Percentiles rank a stretch among this genome's conserved stretches.
These are phyloP conservation scores for Cerastis rubricosa DNA, from an alignment of 2,888 invertebrate genomes.

Conservation along the genomic window DNA sequence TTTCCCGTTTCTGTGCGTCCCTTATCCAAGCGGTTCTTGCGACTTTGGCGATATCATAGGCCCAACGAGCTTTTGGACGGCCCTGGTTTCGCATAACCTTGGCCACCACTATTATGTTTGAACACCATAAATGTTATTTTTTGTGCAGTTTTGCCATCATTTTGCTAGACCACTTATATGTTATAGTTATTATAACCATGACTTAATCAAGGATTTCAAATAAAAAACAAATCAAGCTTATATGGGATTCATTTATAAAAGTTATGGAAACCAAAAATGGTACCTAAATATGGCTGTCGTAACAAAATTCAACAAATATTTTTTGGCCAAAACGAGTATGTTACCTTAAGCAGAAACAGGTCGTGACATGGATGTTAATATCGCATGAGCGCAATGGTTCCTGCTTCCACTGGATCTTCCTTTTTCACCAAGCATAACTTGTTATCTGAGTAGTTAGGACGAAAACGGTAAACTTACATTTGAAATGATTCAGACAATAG, in stretches of 20 bases:
- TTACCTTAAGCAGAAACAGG: constrained; percentile 1
- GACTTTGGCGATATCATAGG: too few species aligned
- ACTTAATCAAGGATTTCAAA: constrained; percentile 16
- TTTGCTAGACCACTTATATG: neutral
- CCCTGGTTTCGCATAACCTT: too few species aligned
- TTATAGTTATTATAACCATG: too few species aligned
- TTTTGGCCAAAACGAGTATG: constrained; percentile 7
- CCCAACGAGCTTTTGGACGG: too few species aligned
- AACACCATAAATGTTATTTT: neutral
- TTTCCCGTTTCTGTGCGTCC: too few species aligned
- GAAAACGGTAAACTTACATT: neutral
- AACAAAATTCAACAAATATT: constrained; percentile 4
- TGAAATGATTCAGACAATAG: neutral
- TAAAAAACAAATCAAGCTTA: neutral
- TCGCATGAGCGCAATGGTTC: neutral
- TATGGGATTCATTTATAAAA: constrained; percentile 29
- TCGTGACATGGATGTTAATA: neutral
- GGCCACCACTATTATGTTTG: neutral
- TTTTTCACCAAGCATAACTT: too few species aligned
- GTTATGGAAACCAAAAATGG: constrained; percentile 28
- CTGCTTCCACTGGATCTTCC: neutral
- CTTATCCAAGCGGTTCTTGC: too few species aligned
- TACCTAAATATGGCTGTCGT: neutral
- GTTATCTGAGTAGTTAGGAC: too few species aligned
- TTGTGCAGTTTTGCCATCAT: neutral